phyloP scores from a whole-genome alignment of 2,797 vertebrate species.

The Rhabdophis nuchalis region DNA sequence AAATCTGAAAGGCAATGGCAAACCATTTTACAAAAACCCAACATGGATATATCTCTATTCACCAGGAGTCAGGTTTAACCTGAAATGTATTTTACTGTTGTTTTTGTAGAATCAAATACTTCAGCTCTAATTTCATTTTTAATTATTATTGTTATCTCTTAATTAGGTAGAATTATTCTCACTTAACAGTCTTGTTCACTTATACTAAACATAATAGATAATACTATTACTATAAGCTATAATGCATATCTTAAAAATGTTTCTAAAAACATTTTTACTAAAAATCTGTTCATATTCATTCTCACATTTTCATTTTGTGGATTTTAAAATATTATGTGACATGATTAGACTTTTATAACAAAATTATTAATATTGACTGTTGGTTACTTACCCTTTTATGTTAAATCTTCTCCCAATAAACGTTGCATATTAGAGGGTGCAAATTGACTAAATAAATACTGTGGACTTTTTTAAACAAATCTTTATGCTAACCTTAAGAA shows the following conservation, averaged over 20 bases:
- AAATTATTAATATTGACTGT: not conserved
- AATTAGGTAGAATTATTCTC: not conserved
- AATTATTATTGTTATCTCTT: slow-evolving; percentile 18
- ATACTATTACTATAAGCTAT: slow-evolving; percentile 8
- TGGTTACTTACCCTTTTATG: not conserved
- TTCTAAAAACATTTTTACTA: no score
- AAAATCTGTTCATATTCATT: slow-evolving; percentile 58
- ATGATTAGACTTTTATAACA: not conserved
- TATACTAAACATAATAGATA: slow-evolving; percentile 21
- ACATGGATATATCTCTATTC: not conserved
- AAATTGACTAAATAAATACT: not conserved
- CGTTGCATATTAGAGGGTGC: slow-evolving; percentile 6
- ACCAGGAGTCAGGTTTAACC: not conserved
- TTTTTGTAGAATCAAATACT: slow-evolving; percentile 20
- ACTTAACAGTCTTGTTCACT: slow-evolving; percentile 13
- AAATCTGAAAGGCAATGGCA: not conserved
- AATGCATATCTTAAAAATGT: not conserved
- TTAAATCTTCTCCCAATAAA: not conserved
- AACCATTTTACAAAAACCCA: not conserved
- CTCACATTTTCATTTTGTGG: slow-evolving; percentile 61
- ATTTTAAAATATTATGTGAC: not conserved
- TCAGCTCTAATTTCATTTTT: slow-evolving; percentile 26
- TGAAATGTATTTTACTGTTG: not conserved
- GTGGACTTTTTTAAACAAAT: slow-evolving; percentile 16
- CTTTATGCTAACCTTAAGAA: not conserved